Percentiles rank a stretch among this genome's conserved stretches.
Conservation (phyloP, 2,113 vertebrate species). For the Notiomystis cincta region DNA sequence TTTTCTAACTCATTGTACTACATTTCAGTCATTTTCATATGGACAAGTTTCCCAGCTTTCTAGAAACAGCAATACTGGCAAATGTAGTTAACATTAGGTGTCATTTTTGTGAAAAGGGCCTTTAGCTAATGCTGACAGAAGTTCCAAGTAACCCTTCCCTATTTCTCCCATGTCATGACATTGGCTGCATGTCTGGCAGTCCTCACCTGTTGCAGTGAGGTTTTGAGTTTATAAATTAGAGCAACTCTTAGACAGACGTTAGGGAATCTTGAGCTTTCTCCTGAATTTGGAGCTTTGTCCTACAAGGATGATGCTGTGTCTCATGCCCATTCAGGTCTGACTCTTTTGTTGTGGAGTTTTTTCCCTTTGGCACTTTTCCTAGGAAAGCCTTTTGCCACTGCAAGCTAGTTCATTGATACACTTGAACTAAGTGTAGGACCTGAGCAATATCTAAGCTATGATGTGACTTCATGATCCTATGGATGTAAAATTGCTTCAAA, state of each 20-base stretch:
- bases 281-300: not conserved
- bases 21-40: not conserved
- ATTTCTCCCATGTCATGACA: not conserved
- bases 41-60: not conserved
- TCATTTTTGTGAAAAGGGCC: not conserved
- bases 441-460: not conserved
- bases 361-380: not conserved
- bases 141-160: not conserved
- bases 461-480: not conserved
- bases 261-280: not conserved
- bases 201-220: not conserved
- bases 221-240: not conserved
- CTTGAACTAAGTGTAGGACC: fast-evolving
- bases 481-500: not conserved
- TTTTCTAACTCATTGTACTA: not conserved
- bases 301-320: not conserved
- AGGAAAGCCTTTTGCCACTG: not conserved
- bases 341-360: not conserved
- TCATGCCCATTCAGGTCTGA: not conserved
- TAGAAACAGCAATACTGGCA: not conserved
- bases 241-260: not conserved
- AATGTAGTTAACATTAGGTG: not conserved
- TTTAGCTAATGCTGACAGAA: not conserved
- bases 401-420: not conserved
- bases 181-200: not conserved